Percentiles rank a stretch among this genome's conserved stretches.
phyloP scores from a whole-genome alignment of 2,888 invertebrate genomes.

The Melanostoma scalare region DNA sequence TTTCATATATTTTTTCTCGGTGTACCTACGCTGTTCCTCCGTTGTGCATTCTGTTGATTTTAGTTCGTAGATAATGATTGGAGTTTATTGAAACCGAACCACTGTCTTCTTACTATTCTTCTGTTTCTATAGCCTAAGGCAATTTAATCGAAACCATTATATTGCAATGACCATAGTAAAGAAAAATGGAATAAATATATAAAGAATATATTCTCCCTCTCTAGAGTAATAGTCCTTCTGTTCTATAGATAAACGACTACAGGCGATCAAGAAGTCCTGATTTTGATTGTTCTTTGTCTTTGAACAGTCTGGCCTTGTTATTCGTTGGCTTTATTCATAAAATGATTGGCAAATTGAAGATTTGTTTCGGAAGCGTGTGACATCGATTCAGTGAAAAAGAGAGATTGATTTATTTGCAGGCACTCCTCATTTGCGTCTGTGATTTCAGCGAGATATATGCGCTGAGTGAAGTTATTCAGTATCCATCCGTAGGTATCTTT shows the following conservation, averaged over 20 bases:
- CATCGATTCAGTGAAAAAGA: slow-evolving; percentile 59
- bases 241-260: slow-evolving; percentile 49
- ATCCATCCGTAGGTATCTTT: slow-evolving; percentile 44
- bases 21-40: slow-evolving; percentile 11
- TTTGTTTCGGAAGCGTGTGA: slow-evolving; percentile 62
- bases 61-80: slow-evolving; percentile 64
- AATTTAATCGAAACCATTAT: slow-evolving; percentile 70
- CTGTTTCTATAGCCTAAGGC: slow-evolving; percentile 54
- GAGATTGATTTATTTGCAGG: slow-evolving; percentile 65
- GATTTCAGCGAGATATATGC: slow-evolving; percentile 35
- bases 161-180: slow-evolving; percentile 44
- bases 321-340: slow-evolving; percentile 58
- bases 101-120: slow-evolving; percentile 65
- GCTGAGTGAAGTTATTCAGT: slow-evolving; percentile 44
- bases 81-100: slow-evolving; percentile 70
- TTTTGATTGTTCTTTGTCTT: slow-evolving; percentile 57
- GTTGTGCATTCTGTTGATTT: slow-evolving; percentile 58
- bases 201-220: slow-evolving; percentile 34
- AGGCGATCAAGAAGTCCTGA: slow-evolving; percentile 54
- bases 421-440: slow-evolving; percentile 58
- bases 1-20: slow-evolving; percentile 21
- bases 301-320: slow-evolving; percentile 37
- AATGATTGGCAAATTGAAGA: slow-evolving; percentile 61
- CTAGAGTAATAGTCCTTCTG: slow-evolving; percentile 50
- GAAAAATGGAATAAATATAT: not conserved